These are phyloP conservation scores for Cabera pusaria DNA, from an alignment of 2,888 invertebrate species.

Conservation along the genomic window DNA sequence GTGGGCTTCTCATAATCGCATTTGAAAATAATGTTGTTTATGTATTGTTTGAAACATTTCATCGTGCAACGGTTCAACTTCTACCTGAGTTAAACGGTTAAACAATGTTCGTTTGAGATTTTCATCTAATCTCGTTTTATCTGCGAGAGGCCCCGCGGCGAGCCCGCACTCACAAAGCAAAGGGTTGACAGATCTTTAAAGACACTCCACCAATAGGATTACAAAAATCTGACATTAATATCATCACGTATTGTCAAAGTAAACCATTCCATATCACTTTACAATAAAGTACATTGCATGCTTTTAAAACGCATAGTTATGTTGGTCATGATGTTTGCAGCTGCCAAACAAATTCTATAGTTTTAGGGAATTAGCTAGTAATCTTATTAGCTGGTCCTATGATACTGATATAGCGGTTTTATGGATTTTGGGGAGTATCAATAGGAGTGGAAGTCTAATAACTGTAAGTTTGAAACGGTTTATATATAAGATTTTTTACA, in stretches of 20 bases:
- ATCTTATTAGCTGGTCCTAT: constrained; percentile 59
- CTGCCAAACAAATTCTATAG: constrained; percentile 54
- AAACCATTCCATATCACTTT: constrained; percentile 46
- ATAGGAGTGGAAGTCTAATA: too few relatives aligned
- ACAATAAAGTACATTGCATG: constrained; percentile 23
- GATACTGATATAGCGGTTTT: constrained; percentile 27
- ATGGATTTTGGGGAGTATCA: background rate
- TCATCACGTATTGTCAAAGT: too few relatives aligned
- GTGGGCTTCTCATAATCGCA: constrained; percentile 60
- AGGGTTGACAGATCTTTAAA: constrained; percentile 80
- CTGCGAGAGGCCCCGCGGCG: constrained; percentile 67
- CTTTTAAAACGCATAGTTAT: constrained; percentile 42
- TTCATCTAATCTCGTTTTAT: constrained; percentile 79
- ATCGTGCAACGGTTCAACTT: constrained; percentile 43
- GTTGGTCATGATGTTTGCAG: constrained; percentile 49
- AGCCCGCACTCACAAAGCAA: constrained; percentile 77
- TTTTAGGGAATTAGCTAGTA: constrained; percentile 67
- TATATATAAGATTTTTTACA: too few relatives aligned
- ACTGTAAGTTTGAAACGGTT: too few relatives aligned
- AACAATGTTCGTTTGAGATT: constrained; percentile 77
- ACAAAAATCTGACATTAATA: constrained; percentile 60
- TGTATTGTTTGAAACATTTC: constrained; percentile 72
- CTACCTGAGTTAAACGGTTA: constrained; percentile 64
- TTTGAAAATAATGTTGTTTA: constrained; percentile 74
- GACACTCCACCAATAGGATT: constrained; percentile 72